Conservation (phyloP, 2,113 vertebrate species). For the Solenodon paradoxus region DNA sequence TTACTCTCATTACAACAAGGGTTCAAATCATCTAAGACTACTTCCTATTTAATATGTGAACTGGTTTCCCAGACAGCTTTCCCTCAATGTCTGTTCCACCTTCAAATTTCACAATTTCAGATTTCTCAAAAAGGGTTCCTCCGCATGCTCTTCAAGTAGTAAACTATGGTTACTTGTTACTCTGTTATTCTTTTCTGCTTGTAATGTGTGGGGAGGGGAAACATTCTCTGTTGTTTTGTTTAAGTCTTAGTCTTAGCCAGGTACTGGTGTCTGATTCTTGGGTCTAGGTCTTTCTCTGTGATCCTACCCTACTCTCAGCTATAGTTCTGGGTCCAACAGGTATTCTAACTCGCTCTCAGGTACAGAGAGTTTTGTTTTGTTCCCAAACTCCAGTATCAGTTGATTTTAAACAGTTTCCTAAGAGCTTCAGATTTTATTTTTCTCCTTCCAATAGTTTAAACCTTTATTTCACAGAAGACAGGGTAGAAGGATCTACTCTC, state of each 20-base stretch:
- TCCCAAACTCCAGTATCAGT: background rate
- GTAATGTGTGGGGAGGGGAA: rapidly evolving
- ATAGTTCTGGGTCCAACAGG: background rate
- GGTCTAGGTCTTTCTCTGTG: background rate
- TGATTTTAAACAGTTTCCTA: background rate
- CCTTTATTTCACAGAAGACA: background rate
- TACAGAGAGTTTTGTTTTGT: background rate
- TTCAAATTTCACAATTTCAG: background rate
- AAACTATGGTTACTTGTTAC: background rate
- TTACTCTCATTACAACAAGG: background rate
- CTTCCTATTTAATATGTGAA: background rate
- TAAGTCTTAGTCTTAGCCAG: background rate
- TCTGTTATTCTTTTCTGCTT: background rate
- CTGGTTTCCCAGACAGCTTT: background rate
- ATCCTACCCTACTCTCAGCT: background rate
- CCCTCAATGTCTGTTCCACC: background rate
- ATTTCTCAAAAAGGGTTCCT: background rate
- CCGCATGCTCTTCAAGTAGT: background rate
- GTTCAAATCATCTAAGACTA: background rate
- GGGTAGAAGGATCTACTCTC: background rate
- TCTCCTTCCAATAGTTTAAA: background rate
- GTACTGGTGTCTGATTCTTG: background rate
- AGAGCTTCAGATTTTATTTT: background rate
- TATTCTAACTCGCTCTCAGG: background rate
- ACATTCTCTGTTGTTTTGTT: background rate